phyloP scores from a whole-genome alignment of 2,888 invertebrate genomes.

The Disparrhopalites patrizii region DNA sequence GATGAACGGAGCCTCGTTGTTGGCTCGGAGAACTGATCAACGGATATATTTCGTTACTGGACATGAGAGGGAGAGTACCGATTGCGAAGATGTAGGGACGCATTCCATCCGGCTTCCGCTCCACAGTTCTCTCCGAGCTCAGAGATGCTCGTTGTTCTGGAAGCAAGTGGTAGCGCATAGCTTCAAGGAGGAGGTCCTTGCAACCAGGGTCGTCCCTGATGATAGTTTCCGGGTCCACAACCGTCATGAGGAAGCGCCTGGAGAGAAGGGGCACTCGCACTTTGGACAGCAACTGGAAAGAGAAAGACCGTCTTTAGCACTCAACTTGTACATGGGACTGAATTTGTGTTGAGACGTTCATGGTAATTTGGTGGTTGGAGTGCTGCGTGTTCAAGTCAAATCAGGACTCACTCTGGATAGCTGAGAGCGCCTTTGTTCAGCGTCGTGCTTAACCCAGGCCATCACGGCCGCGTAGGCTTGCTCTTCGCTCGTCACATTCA shows the following conservation, averaged over 20 bases:
- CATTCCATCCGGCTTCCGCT: constrained; percentile 64
- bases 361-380: no score
- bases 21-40: no score
- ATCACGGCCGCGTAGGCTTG: constrained; percentile 64
- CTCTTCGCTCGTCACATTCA: constrained; percentile 66
- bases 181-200: constrained; percentile 63
- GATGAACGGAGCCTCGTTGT: no score
- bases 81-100: constrained; percentile 64
- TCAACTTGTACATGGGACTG: neutral
- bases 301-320: neutral
- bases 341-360: no score
- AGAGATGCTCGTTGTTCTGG: constrained; percentile 64
- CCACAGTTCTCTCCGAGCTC: constrained; percentile 61
- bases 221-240: constrained; percentile 63
- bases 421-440: constrained; percentile 58
- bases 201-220: constrained; percentile 63
- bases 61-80: no score
- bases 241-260: constrained; percentile 64
- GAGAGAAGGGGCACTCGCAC: constrained; percentile 63
- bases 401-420: constrained; percentile 59
- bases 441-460: constrained; percentile 65
- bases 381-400: no score
- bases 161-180: constrained; percentile 66
- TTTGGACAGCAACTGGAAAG: constrained; percentile 59
- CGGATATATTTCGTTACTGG: no score